Percentiles rank a stretch among this genome's conserved stretches.
These are phyloP conservation scores for Eupsilia transversa DNA, from an alignment of 2,888 invertebrate genomes.

Conservation along the genomic window DNA sequence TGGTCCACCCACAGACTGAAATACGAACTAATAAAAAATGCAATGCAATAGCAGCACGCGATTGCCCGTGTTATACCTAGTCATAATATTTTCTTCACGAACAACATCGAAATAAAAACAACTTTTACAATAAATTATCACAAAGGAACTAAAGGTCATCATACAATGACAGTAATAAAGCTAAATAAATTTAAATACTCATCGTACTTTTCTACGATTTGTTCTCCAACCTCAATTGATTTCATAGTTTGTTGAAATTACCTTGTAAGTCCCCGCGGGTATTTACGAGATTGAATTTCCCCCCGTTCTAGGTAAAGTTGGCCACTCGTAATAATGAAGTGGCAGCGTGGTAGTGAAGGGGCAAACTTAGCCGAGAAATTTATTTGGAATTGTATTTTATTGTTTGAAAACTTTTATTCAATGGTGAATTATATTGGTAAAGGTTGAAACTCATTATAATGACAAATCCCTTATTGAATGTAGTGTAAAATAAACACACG, in stretches of 20 bases:
- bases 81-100: conserved; percentile 6
- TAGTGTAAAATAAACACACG: background rate
- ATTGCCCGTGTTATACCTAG: conserved; percentile 22
- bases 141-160: conserved; percentile 35
- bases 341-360: conserved; percentile 28
- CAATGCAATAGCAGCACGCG: conserved; percentile 1
- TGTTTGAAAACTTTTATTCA: background rate
- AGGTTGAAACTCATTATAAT: background rate
- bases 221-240: conserved; percentile 19
- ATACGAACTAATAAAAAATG: conserved; percentile 7
- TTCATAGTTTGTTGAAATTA: conserved; percentile 26
- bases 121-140: conserved; percentile 36
- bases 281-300: conserved; percentile 36
- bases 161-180: background rate
- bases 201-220: background rate
- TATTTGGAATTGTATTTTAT: conserved; percentile 30
- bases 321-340: conserved; percentile 39
- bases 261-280: conserved; percentile 8
- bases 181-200: conserved; percentile 2
- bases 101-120: conserved; percentile 26
- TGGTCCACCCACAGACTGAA: background rate
- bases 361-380: background rate
- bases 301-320: conserved; percentile 19
- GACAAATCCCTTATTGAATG: background rate
- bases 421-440: background rate